These are phyloP conservation scores for Wiebesia pumilae DNA, from an alignment of 1,140 invertebrate genomes.

Conservation along the genomic window DNA sequence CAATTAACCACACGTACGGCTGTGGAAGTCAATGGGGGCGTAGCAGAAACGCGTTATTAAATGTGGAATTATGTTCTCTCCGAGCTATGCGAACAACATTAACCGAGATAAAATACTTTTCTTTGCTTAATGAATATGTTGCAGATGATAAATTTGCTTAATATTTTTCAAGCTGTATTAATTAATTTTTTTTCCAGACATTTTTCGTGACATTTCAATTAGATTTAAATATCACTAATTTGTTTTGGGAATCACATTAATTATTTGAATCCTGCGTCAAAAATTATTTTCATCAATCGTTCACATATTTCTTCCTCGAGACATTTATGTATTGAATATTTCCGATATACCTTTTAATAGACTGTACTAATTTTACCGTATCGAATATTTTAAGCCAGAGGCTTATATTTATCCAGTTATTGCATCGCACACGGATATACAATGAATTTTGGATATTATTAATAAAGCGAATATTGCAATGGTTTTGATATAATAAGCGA, in stretches of 20 bases:
- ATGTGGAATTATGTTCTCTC: slow-evolving; percentile 49
- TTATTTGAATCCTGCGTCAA: too few relatives aligned
- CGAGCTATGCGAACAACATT: neutral
- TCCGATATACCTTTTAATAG: neutral
- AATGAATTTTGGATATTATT: neutral
- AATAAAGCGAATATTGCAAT: neutral
- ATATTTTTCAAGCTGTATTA: neutral
- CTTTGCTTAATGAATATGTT: neutral
- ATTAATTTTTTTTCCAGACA: too few relatives aligned
- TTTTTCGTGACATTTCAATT: neutral
- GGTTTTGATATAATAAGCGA: neutral
- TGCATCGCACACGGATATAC: neutral
- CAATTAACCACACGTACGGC: slow-evolving; percentile 52
- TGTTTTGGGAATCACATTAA: too few relatives aligned
- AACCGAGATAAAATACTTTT: slow-evolving; percentile 3
- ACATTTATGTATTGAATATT: neutral
- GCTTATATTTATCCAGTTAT: neutral
- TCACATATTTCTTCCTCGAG: too few relatives aligned
- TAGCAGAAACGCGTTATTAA: slow-evolving; percentile 48
- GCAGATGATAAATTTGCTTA: neutral
- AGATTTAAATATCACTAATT: neutral
- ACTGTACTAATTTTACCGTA: neutral
- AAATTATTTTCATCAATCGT: too few relatives aligned
- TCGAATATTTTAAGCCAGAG: neutral
- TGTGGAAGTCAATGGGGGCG: slow-evolving; percentile 47